A percentile compares a stretch with the other conserved stretches of the same genome.
Conservation (phyloP, 2,797 vertebrate genomes). For the Acropternis orthonyx region DNA sequence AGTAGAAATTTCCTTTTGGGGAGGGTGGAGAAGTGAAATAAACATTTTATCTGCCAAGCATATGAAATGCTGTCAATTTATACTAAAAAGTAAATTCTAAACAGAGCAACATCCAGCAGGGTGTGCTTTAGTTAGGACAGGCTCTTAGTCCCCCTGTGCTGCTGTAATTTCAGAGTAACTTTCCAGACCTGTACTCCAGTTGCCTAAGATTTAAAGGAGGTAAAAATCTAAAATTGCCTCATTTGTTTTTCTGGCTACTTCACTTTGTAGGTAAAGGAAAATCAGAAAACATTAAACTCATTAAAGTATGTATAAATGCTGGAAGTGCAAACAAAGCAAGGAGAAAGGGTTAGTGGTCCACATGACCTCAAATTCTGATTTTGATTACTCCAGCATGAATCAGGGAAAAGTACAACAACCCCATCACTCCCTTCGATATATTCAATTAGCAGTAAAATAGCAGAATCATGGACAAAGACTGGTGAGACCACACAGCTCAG, state of each 20-base stretch:
- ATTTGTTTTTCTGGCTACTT: neutral
- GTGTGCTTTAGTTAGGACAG: neutral
- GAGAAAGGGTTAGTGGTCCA: neutral
- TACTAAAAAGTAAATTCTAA: neutral
- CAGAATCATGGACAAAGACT: neutral
- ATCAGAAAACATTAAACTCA: neutral
- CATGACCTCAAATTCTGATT: neutral
- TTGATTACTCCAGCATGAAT: neutral
- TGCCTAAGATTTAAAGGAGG: neutral
- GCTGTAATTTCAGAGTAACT: neutral
- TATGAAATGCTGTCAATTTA: neutral
- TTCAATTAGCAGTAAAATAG: neutral
- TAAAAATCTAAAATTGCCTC: neutral
- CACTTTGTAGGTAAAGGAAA: neutral
- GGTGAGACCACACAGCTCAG: neutral
- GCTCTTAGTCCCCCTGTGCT: neutral
- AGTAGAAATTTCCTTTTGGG: constrained; percentile 22
- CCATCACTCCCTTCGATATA: neutral
- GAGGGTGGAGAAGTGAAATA: neutral
- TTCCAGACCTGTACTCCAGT: neutral
- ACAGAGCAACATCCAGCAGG: neutral
- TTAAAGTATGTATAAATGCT: neutral
- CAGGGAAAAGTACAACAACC: neutral
- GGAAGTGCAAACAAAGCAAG: neutral
- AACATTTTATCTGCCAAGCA: neutral